Percentiles rank a stretch among this genome's conserved stretches.
Evolutionary conservation across 2,113 vertebrate species (phyloP).

Genomic region (Spea bombifrons): DNA sequence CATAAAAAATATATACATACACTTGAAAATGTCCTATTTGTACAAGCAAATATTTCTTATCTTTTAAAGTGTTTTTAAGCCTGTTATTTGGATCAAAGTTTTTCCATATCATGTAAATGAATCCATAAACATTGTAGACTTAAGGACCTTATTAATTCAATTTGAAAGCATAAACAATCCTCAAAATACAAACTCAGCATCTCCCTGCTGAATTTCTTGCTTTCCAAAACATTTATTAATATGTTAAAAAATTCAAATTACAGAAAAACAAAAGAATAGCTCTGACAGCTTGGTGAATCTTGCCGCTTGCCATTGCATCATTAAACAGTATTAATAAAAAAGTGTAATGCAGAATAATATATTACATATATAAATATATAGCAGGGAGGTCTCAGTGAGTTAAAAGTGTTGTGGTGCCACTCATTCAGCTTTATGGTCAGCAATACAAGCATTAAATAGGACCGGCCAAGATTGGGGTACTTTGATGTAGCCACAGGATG

Average conservation of each 20-base stretch:
- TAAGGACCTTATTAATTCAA: conserved; percentile 49
- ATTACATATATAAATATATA: background rate
- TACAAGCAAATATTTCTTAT: conserved; percentile 30
- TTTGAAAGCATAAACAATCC: conserved; percentile 47
- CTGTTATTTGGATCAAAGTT: conserved; percentile 38
- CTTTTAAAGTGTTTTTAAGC: conserved; percentile 32
- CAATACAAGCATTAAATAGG: too few species aligned
- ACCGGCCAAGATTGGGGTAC: too few species aligned
- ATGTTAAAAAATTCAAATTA: conserved; percentile 48
- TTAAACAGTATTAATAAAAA: conserved; percentile 37
- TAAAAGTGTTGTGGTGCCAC: too few species aligned
- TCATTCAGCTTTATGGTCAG: too few species aligned
- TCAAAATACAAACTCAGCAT: conserved; percentile 49
- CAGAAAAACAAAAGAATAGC: conserved; percentile 33
- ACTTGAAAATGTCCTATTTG: conserved; percentile 9
- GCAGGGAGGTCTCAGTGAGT: too few species aligned
- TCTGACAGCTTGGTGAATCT: conserved; percentile 35
- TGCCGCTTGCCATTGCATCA: conserved; percentile 13
- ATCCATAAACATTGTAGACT: conserved; percentile 46
- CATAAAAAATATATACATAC: conserved; percentile 18
- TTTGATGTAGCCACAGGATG: too few species aligned
- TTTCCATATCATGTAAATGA: conserved; percentile 45
- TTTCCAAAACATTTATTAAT: conserved; percentile 47
- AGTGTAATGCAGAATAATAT: conserved; percentile 29
- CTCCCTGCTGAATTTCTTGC: conserved; percentile 43